Base-by-base conservation (phyloP, 53 echinoderm and acorn worm genomes). In the Temnopleurus reevesii region DNA sequence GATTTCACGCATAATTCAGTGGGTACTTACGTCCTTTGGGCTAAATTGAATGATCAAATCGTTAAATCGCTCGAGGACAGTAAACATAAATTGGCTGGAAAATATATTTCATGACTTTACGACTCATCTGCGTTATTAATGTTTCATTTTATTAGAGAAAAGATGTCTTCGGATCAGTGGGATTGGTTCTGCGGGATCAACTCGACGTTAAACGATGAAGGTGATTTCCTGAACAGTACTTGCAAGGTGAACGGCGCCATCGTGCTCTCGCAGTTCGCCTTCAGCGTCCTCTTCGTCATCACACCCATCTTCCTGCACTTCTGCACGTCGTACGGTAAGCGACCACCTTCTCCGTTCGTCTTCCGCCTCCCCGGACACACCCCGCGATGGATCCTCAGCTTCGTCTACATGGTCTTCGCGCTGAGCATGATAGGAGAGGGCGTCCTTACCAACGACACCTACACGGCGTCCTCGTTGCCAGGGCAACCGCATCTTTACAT, bases 321-420 rank as follows among this genome's bases (percentile, higher is more conserved):
- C 77, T 92, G 89, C 81, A 90, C 93, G 4, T 46, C 76, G 0
- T 76, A 83, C 51, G 81, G 92, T 9, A 77, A 81, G 56, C 45
- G 36, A 3, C 27, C 59, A 49, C 34, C 53, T 0, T 89, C 77
- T 45, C 34, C 3, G 2, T 93, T 76, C 51, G 84, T 95, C 41
- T 45, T 95, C 31, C 90, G 59, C 38, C 93, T 90, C 27, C 95
- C 95, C 0, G 93, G 95, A 12, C 95, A 95, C 82, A 77, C 92
- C 7, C 53, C 79, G 5, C 35, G 93, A 90, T 93, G 93, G 93
- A 27, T 95, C 23, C 54, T 93, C 12, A 34, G 88, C 77, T 87
- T 90, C 8, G 84, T 89, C 9, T 92, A 90, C 38, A 34, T 90
- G 0, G 59, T 89, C 47, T 17, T 93, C 29, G 18, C 84, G 12